Evolutionary conservation across 2,113 vertebrate species (phyloP).

Genomic region (Dasypus novemcinctus): DNA sequence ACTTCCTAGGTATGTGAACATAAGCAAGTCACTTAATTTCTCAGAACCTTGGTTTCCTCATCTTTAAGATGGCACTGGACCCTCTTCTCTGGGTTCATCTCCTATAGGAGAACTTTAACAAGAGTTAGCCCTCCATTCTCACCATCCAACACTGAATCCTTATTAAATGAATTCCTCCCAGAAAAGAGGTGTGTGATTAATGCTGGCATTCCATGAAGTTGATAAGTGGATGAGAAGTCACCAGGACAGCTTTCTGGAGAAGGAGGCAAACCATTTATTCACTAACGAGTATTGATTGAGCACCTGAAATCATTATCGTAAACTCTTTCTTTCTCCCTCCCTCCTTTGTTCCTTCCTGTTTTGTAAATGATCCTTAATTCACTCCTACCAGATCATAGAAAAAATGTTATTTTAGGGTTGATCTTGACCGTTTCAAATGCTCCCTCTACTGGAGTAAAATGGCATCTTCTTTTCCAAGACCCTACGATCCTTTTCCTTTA

Average conservation of each 20-base stretch:
- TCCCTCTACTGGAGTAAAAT: conserved; percentile 82
- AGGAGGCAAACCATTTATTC: conserved; percentile 1
- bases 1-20: not conserved
- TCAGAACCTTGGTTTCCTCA: conserved; percentile 17
- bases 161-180: not conserved
- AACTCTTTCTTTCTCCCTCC: not conserved
- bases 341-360: not conserved
- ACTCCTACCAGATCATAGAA: conserved; percentile 1
- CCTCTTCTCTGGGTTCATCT: not conserved
- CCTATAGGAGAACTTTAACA: not conserved
- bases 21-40: not conserved
- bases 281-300: not conserved
- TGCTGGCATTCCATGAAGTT: not conserved
- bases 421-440: conserved; percentile 70
- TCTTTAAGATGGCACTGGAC: not conserved
- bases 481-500: conserved; percentile 39
- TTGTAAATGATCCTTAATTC: conserved; percentile 26
- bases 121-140: not conserved
- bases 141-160: not conserved
- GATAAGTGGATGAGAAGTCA: not conserved
- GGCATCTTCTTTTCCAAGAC: conserved; percentile 24
- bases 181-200: not conserved
- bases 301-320: conserved; percentile 40
- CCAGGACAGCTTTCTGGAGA: not conserved
- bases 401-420: conserved; percentile 1